Evolutionary conservation across 2,888 invertebrate genomes (phyloP).

Genomic region (Dusona sp.): DNA sequence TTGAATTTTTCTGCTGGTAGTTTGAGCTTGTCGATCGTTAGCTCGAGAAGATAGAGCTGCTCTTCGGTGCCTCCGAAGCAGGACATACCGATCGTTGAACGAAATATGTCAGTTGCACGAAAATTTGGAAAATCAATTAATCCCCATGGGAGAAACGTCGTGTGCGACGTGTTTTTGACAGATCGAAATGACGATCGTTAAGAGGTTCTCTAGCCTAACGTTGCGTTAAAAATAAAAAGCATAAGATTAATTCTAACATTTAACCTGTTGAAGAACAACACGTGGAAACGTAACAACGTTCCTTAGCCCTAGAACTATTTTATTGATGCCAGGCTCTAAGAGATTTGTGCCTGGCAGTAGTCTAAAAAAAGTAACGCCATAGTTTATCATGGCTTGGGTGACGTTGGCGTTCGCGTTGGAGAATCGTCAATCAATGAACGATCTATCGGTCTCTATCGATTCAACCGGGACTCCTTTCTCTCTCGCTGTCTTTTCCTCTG

Average conservation of each 20-base stretch:
- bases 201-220: background rate
- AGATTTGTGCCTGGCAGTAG: slow-evolving; percentile 6
- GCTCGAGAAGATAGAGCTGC: slow-evolving; percentile 79
- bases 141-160: slow-evolving; percentile 22
- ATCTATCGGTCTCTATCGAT: slow-evolving; percentile 58
- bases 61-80: slow-evolving; percentile 81
- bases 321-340: slow-evolving; percentile 3
- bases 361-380: slow-evolving; percentile 20
- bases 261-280: background rate
- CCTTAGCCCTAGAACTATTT: background rate
- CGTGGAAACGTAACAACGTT: background rate
- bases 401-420: slow-evolving; percentile 15
- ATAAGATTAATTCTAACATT: background rate
- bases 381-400: slow-evolving; percentile 25
- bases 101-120: background rate
- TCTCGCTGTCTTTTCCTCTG: slow-evolving; percentile 12
- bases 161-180: slow-evolving; percentile 53
- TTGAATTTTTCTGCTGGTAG: slow-evolving; percentile 76
- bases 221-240: background rate
- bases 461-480: slow-evolving; percentile 33
- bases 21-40: slow-evolving; percentile 78
- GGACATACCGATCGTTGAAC: slow-evolving; percentile 75
- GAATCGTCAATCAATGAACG: slow-evolving; percentile 64
- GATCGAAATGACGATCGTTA: slow-evolving; percentile 67
- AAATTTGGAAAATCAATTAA: slow-evolving; percentile 45